phyloP scores from a whole-genome alignment of 37 sponge, comb jelly and placozoan species.

The Beroe forskalii region DNA sequence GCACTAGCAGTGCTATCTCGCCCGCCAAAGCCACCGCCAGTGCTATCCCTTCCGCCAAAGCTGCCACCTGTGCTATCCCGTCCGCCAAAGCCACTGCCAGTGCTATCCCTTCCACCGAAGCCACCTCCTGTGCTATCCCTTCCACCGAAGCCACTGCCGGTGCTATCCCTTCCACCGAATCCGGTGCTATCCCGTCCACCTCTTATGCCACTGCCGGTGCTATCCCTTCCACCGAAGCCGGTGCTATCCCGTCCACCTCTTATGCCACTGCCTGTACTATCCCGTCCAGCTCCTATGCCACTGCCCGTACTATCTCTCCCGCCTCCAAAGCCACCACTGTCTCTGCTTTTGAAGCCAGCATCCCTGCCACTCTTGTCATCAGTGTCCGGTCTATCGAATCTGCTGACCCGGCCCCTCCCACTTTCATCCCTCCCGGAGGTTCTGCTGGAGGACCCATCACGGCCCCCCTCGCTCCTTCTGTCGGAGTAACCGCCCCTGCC shows the following conservation, averaged over 20 bases:
- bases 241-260: background rate
- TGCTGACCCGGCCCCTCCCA: no score
- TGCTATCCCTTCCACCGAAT: background rate
- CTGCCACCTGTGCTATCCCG: background rate
- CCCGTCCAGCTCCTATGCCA: background rate
- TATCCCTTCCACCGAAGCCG: background rate
- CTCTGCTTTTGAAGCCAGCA: no score
- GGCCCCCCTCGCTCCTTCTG: background rate
- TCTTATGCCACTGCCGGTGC: background rate
- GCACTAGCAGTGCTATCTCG: background rate
- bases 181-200: background rate
- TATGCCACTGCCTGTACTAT: background rate
- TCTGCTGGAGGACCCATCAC: no score
- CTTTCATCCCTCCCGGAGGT: no score
- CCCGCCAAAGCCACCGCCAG: background rate
- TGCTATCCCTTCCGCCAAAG: conserved; percentile 5
- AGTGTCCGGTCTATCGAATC: background rate
- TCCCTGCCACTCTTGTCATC: no score
- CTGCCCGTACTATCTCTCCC: background rate
- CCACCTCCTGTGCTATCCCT: background rate
- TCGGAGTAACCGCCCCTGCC: conserved; percentile 7
- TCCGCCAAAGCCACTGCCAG: background rate
- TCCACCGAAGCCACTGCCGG: background rate
- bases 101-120: background rate
- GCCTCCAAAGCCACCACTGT: no score